Conservation (phyloP, 2,113 vertebrate species). For the Osmerus eperlanus region DNA sequence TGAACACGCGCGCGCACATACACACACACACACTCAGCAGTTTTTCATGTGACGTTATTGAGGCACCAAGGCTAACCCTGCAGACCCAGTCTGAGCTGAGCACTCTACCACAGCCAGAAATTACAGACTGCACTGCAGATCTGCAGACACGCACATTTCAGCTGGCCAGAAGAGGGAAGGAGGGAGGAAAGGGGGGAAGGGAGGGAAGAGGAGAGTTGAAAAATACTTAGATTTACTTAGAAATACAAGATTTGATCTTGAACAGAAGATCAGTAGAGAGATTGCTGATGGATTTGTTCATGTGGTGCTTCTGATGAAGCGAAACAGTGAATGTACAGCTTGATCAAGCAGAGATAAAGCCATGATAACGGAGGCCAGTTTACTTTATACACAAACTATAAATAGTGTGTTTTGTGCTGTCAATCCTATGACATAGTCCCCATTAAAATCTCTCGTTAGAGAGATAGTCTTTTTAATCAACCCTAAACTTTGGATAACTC, state of each 20-base stretch:
- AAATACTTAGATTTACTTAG: neutral
- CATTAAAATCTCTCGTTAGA: neutral
- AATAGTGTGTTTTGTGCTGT: neutral
- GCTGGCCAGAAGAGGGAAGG: conserved; percentile 41
- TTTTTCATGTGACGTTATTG: conserved; percentile 67
- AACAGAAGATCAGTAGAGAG: conserved; percentile 1
- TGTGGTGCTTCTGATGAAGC: too few relatives aligned
- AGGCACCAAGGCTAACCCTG: conserved; percentile 64
- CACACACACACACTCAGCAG: conserved; percentile 5
- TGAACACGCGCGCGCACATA: neutral
- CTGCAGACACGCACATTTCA: conserved; percentile 72
- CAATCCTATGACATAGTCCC: neutral
- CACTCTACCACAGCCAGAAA: conserved; percentile 71
- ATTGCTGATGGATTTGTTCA: conserved; percentile 34
- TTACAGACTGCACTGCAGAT: conserved; percentile 67
- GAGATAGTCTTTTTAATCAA: neutral
- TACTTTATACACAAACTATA: neutral
- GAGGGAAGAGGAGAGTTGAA: conserved; percentile 3
- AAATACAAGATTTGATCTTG: too few relatives aligned
- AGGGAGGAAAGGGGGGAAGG: conserved; percentile 16
- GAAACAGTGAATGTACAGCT: too few relatives aligned
- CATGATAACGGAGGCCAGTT: neutral
- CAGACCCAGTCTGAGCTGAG: conserved; percentile 56
- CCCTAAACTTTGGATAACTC: neutral
- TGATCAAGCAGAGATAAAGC: too few relatives aligned